These are phyloP conservation scores for Lithobates pipiens DNA, from an alignment of 2,797 vertebrate species.

Conservation along the genomic window DNA sequence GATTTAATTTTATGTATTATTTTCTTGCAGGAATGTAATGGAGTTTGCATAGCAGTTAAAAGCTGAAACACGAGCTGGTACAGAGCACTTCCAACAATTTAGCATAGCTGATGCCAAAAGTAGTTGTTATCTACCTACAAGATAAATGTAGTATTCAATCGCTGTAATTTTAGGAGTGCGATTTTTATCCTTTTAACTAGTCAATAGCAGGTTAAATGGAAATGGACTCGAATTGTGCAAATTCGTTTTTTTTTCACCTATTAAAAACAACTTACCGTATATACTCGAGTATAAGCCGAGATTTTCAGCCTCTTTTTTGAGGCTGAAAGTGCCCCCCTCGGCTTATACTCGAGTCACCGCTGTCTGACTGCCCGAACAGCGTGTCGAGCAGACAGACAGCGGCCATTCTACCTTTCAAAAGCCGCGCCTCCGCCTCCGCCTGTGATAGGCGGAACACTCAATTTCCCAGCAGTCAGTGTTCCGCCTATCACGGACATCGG, in stretches of 20 bases:
- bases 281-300: too few relatives aligned
- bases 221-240: neutral
- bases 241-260: neutral
- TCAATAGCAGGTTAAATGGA: neutral
- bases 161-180: neutral
- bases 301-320: too few relatives aligned
- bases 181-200: constrained; percentile 24
- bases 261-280: neutral
- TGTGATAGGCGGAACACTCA: too few relatives aligned
- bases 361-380: too few relatives aligned
- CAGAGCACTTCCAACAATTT: constrained; percentile 34
- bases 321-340: too few relatives aligned
- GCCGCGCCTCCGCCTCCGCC: too few relatives aligned
- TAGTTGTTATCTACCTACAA: neutral
- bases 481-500: too few relatives aligned
- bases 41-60: constrained; percentile 34
- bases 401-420: too few relatives aligned
- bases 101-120: constrained; percentile 33
- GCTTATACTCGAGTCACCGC: too few relatives aligned
- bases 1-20: constrained; percentile 41
- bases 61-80: constrained; percentile 15
- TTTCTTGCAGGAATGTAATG: constrained; percentile 34
- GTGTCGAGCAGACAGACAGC: too few relatives aligned
- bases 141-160: constrained; percentile 3
- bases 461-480: too few relatives aligned